A percentile compares a stretch with the other conserved stretches of the same genome.
phyloP scores from a whole-genome alignment of 2,797 vertebrate species.

The Oreochromis mossambicus region DNA sequence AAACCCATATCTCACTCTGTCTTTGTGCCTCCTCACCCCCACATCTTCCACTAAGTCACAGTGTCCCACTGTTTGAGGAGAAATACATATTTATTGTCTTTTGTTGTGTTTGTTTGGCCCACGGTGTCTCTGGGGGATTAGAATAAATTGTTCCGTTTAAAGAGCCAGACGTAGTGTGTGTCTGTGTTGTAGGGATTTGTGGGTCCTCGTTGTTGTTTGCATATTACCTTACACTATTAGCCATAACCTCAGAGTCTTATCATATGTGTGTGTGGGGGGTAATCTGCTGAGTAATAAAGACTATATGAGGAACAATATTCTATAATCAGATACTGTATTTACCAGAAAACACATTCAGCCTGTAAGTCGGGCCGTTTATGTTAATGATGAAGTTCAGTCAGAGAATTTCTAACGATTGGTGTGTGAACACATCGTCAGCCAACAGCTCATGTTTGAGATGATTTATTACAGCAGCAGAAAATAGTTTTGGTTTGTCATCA shows the following conservation, averaged over 20 bases:
- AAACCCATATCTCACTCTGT: background rate
- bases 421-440: background rate
- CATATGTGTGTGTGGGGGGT: background rate
- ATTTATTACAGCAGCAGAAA: background rate
- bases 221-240: background rate
- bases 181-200: slow-evolving; percentile 1
- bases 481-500: background rate
- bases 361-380: background rate
- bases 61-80: background rate
- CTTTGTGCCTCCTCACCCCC: background rate
- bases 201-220: background rate
- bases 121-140: slow-evolving; percentile 6
- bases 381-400: background rate
- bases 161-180: background rate
- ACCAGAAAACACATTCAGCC: background rate
- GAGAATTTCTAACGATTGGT: background rate
- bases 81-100: slow-evolving; percentile 18
- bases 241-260: background rate
- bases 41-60: background rate
- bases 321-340: background rate
- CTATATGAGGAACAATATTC: background rate
- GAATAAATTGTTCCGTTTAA: slow-evolving; percentile 11
- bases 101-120: background rate
- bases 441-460: background rate
- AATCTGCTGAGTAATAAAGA: background rate